Base-by-base conservation (phyloP, 2,888 invertebrate genomes). In the Eucera pruinosa region DNA sequence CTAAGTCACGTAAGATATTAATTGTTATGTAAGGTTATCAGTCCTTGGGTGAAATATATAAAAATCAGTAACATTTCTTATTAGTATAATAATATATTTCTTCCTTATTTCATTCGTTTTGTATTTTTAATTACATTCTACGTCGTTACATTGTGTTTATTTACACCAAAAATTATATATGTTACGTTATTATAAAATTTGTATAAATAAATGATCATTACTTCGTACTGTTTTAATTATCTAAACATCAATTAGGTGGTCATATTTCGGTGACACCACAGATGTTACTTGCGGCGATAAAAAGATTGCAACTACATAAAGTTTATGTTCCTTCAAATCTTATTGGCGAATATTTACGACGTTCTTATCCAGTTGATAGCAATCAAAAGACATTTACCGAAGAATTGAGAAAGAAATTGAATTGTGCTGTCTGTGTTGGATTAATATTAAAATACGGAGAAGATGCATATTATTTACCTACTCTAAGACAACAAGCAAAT, bases 351-450 rank as follows among this genome's bases (percentile, higher is more conserved):
- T 74, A 89, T 72, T 78, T 90, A 60, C 81, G 70, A 60, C 69
- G 50, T 33, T 58, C 55, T 57, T 87, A 86, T 67, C 89, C 90
- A 5, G 84, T 89, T 52, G 75, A 86, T 50, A 81, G 36, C 15
- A 67, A 88, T 74, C n/a, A 71, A 15, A 43, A 69, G 27, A 20
- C 30, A 25, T 71, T 90, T 9, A 81, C 73, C 48, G 57, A 64
- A 15, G 88, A 90, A 76, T 68, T 90, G 23, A 41, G 54, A 0
- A 80, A 85, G 20, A 87, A 87, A 52, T 81, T 88, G 7, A 78
- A 84, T 6, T 86, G 83, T 65, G 90, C 90, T 7, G 88, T 89
- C 3, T 71, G 55, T 4, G 78, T 86, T 18, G 90, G 90, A 27
- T 78, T 89, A 36, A 67, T 90, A 45, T 25, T 67, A 11, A 85